phyloP scores from a whole-genome alignment of 1,140 invertebrate species.

The Condylostylus longicornis region DNA sequence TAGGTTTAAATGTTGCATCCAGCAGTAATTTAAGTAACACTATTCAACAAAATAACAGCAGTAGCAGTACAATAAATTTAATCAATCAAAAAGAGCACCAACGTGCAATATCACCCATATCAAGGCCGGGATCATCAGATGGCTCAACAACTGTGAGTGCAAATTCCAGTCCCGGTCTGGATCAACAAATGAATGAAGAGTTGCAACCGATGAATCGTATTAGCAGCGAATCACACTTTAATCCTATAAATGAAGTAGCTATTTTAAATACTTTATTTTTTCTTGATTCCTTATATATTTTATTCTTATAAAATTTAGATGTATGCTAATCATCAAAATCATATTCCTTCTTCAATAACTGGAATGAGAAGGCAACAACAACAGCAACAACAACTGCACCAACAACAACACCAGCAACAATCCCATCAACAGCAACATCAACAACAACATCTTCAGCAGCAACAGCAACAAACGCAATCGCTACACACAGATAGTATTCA shows the following conservation, averaged over 20 bases:
- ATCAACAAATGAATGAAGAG: conserved; percentile 46
- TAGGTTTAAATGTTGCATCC: not conserved
- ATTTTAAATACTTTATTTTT: not conserved
- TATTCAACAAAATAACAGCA: conserved; percentile 19
- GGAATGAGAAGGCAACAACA: not conserved
- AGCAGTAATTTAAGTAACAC: not conserved
- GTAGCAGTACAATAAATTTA: conserved; percentile 35
- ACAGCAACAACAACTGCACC: conserved; percentile 1
- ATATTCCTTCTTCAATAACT: conserved; percentile 10
- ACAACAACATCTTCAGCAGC: not conserved
- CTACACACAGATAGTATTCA: too few species aligned
- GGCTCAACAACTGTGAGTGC: conserved; percentile 66
- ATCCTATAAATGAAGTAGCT: conserved; percentile 27
- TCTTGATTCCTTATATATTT: not conserved
- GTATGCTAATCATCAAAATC: conserved; percentile 18
- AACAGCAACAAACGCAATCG: conserved; percentile 12
- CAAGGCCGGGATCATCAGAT: conserved; percentile 29
- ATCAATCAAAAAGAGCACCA: conserved; percentile 21
- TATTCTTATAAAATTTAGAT: conserved; percentile 16
- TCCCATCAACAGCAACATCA: conserved; percentile 4
- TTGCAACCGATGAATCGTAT: conserved; percentile 21
- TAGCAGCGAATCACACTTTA: conserved; percentile 23
- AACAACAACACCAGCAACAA: conserved; percentile 15
- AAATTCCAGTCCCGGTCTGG: conserved; percentile 54
- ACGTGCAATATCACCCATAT: conserved; percentile 25